phyloP scores from a whole-genome alignment of 92 coral and sea anemone genomes.

The Virgularia gustaviana region DNA sequence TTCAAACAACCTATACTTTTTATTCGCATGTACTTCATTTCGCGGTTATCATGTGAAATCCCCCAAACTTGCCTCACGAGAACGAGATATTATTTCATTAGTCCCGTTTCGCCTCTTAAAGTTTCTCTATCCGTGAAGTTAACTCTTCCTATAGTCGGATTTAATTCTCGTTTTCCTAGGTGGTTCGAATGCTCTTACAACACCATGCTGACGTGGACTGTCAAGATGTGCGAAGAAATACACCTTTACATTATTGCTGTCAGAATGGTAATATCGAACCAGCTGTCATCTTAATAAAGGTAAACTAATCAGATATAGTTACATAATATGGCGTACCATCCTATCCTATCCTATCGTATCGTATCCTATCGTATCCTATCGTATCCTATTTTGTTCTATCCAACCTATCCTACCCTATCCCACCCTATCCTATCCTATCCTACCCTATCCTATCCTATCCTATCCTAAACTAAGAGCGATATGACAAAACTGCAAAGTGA shows the following conservation, averaged over 20 bases:
- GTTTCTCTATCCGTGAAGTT: neutral
- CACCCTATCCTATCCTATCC: too few species aligned
- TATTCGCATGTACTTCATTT: too few species aligned
- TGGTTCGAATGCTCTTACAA: constrained; percentile 64
- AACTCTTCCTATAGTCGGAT: too few species aligned
- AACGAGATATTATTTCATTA: neutral
- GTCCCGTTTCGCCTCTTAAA: neutral
- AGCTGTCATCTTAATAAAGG: constrained; percentile 79
- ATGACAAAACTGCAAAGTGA: too few species aligned
- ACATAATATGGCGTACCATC: neutral
- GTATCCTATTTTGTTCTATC: too few species aligned
- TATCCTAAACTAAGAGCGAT: too few species aligned
- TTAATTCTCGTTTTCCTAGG: constrained; percentile 48
- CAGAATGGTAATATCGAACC: constrained; percentile 79
- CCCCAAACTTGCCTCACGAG: too few species aligned
- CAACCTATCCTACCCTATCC: too few species aligned
- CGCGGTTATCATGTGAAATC: too few species aligned
- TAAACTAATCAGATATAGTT: neutral
- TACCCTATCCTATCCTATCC: too few species aligned
- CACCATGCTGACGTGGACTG: constrained; percentile 75
- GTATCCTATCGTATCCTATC: too few species aligned
- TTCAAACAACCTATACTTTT: too few species aligned
- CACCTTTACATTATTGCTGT: constrained; percentile 88
- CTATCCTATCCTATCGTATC: neutral
- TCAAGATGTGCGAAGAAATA: constrained; percentile 71